Evolutionary conservation across 23 tunicate species (phyloP).

Genomic region (Halocynthia roretzi): DNA sequence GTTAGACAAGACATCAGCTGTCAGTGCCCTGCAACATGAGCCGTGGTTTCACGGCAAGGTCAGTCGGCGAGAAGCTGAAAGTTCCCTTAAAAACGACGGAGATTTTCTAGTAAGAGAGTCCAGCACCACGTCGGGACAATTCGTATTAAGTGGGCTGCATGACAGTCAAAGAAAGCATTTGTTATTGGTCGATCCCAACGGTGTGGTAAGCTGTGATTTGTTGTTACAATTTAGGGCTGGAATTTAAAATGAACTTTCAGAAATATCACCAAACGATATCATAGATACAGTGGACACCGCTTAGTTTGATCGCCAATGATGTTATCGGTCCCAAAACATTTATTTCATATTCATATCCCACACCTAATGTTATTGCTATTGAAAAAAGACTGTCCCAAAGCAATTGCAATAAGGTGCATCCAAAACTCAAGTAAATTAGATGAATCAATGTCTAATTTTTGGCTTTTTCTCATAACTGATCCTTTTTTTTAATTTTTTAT

Average conservation of each 20-base stretch:
- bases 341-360: neutral
- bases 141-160: slow-evolving; percentile 81
- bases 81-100: slow-evolving; percentile 55
- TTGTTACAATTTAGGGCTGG: neutral
- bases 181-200: slow-evolving; percentile 86
- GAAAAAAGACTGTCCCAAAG: neutral
- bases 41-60: slow-evolving; percentile 87
- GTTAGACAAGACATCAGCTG: slow-evolving; percentile 13
- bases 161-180: slow-evolving; percentile 77
- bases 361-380: neutral
- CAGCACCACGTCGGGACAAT: slow-evolving; percentile 57
- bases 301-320: neutral
- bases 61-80: slow-evolving; percentile 72
- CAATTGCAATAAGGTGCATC: neutral
- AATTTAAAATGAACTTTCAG: neutral
- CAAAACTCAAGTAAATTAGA: no score
- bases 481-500: neutral
- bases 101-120: slow-evolving; percentile 90
- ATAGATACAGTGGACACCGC: neutral
- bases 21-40: slow-evolving; percentile 54
- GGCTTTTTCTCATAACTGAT: neutral
- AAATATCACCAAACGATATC: neutral
- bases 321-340: neutral
- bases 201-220: slow-evolving; percentile 46
- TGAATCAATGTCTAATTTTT: neutral